These are phyloP conservation scores for Epinotia bilunana DNA, from an alignment of 2,888 invertebrate genomes.

Conservation along the genomic window DNA sequence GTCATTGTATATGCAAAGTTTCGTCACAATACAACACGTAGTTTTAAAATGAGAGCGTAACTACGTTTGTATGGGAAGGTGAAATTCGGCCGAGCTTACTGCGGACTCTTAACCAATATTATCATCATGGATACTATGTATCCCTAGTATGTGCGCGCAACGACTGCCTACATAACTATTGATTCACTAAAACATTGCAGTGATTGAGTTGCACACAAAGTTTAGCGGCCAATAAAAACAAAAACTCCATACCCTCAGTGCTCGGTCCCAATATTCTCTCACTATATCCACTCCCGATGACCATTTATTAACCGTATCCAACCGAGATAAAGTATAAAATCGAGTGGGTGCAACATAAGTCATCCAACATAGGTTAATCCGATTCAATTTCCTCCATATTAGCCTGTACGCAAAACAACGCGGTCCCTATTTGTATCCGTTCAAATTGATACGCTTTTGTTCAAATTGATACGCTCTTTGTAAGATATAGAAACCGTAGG, in stretches of 20 bases:
- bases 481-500: slow-evolving; percentile 28
- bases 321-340: slow-evolving; percentile 28
- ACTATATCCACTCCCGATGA: background rate
- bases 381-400: slow-evolving; percentile 62
- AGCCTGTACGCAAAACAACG: slow-evolving; percentile 48
- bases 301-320: background rate
- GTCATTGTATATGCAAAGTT: no score
- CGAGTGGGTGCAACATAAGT: background rate
- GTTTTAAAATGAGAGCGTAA: no score
- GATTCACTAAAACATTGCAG: slow-evolving; percentile 16
- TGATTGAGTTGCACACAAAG: slow-evolving; percentile 30
- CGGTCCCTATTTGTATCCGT: slow-evolving; percentile 30
- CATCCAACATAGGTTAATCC: slow-evolving; percentile 55
- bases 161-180: background rate
- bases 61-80: no score
- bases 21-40: no score
- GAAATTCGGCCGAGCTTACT: no score
- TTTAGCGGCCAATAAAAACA: slow-evolving; percentile 28
- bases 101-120: no score
- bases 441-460: slow-evolving; percentile 25
- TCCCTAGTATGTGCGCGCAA: background rate
- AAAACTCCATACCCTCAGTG: slow-evolving; percentile 18
- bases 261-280: slow-evolving; percentile 13
- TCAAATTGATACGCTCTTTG: slow-evolving; percentile 25
- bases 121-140: background rate